Conservation (phyloP, 2,888 invertebrate genomes). For the Eupithecia pulchellata region DNA sequence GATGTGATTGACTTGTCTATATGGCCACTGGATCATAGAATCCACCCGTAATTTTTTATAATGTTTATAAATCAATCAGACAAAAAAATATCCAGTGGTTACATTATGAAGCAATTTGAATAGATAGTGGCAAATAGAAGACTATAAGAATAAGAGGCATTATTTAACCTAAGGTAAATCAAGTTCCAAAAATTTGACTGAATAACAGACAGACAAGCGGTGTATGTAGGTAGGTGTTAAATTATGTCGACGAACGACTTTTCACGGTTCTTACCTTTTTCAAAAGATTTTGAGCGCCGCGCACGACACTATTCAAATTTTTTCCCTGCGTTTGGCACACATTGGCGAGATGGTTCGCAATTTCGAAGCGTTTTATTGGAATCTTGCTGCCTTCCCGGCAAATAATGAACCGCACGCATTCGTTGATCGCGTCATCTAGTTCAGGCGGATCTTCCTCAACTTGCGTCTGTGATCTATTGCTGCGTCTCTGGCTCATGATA, state of each 20-base stretch:
- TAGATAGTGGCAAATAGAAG: no score
- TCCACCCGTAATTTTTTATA: no score
- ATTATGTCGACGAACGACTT: no score
- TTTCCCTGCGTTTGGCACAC: constrained; percentile 57
- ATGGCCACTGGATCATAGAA: no score
- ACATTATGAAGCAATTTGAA: no score
- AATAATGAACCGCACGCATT: constrained; percentile 72
- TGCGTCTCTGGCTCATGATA: constrained; percentile 58
- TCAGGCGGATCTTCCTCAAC: constrained; percentile 43
- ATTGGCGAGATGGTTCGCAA: constrained; percentile 63
- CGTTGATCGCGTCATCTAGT: constrained; percentile 58
- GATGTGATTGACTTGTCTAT: neutral
- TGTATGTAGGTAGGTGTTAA: no score
- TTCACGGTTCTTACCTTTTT: constrained; percentile 54
- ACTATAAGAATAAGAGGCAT: no score
- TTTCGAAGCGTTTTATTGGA: constrained; percentile 71
- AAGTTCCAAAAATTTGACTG: neutral
- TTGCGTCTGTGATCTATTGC: constrained; percentile 46
- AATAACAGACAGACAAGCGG: no score
- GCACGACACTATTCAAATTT: constrained; percentile 58
- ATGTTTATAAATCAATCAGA: no score
- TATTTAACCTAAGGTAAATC: no score
- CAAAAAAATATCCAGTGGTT: no score
- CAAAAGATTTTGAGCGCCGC: constrained; percentile 64
- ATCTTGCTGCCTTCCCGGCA: constrained; percentile 75